Evolutionary conservation across 2,113 vertebrate genomes (phyloP).

Genomic region (Epinephelus fuscoguttatus): DNA sequence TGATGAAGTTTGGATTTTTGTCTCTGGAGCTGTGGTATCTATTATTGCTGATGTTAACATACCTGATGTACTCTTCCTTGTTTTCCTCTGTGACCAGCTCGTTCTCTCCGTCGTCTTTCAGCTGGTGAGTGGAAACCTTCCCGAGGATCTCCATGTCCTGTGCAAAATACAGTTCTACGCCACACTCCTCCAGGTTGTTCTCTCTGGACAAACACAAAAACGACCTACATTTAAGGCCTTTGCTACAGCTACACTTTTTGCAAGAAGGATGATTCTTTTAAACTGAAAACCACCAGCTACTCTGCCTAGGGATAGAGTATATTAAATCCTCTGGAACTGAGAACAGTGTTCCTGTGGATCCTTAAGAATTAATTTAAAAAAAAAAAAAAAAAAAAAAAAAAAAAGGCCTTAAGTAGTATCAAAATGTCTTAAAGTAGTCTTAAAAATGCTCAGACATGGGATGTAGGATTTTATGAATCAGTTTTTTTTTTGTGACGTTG

Average conservation of each 20-base stretch:
- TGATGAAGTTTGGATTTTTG: neutral
- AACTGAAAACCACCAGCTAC: neutral
- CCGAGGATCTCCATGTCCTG: slow-evolving; percentile 99
- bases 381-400: no score
- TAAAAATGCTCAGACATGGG: no score
- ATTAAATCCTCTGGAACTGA: no score
- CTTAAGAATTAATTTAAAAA: no score
- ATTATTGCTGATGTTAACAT: accelerated
- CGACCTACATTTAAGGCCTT: neutral
- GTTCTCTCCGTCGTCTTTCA: slow-evolving; percentile 95
- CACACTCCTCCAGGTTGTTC: slow-evolving; percentile 95
- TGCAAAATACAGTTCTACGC: slow-evolving; percentile 96
- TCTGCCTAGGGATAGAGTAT: neutral
- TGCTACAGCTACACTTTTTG: neutral
- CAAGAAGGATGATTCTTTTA: neutral
- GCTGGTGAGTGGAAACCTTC: slow-evolving; percentile 95
- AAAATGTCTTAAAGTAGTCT: no score
- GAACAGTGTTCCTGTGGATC: no score
- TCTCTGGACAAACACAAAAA: slow-evolving; percentile 83
- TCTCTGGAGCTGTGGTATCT: neutral
- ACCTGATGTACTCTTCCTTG: slow-evolving; percentile 99
- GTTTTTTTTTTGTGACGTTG: no score
- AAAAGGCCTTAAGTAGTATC: no score
- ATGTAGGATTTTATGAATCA: no score
- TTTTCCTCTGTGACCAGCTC: slow-evolving; percentile 95